Percentiles rank a stretch among this genome's conserved stretches.
Conservation (phyloP, 2,113 vertebrate genomes). For the Phocoena sinus region DNA sequence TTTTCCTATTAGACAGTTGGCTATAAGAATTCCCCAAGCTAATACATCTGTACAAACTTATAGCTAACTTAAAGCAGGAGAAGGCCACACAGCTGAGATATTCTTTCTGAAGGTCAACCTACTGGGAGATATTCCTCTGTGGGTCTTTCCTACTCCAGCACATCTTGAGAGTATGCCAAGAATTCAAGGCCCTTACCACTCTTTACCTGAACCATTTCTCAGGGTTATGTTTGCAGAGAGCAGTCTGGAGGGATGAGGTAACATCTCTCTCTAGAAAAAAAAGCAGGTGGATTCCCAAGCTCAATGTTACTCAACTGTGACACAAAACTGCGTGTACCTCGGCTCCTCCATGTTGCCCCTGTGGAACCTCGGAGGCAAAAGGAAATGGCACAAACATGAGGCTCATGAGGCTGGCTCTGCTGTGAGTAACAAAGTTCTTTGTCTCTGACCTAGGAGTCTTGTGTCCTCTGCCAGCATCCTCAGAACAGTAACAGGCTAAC, state of each 20-base stretch:
- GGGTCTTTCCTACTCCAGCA: neutral
- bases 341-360: neutral
- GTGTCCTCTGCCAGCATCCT: neutral
- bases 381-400: neutral
- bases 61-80: neutral
- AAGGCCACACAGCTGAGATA: neutral
- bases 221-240: neutral
- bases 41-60: neutral
- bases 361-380: neutral
- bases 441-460: neutral
- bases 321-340: neutral
- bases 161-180: neutral
- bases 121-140: neutral
- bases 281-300: neutral
- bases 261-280: neutral
- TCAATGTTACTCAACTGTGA: neutral
- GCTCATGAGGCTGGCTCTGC: neutral
- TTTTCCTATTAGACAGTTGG: conserved; percentile 30
- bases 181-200: neutral
- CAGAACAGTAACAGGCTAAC: neutral
- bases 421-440: neutral
- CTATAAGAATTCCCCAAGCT: neutral
- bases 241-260: neutral
- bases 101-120: neutral
- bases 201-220: neutral